These are phyloP conservation scores for Drosophila neutralis DNA, from an alignment of 2,888 invertebrate genomes.

Conservation along the genomic window DNA sequence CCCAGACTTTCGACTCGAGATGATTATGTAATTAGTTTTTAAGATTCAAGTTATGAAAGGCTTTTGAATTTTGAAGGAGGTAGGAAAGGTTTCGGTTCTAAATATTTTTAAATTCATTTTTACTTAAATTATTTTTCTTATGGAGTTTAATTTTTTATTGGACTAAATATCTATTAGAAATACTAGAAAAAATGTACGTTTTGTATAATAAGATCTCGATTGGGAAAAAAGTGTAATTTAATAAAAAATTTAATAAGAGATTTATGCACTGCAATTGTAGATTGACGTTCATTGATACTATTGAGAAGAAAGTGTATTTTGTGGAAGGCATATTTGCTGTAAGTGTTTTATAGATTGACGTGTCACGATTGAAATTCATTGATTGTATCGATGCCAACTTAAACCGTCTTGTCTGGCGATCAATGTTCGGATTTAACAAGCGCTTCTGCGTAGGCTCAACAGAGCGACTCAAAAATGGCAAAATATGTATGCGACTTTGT, in stretches of 20 bases:
- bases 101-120: too few relatives aligned
- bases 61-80: neutral
- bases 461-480: constrained; percentile 21
- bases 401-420: constrained; percentile 14
- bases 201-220: neutral
- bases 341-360: neutral
- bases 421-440: constrained; percentile 24
- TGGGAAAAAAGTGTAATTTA: neutral
- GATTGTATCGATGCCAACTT: constrained; percentile 24
- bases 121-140: neutral
- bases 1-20: neutral
- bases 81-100: rapidly evolving
- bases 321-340: neutral
- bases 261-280: neutral
- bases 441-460: constrained; percentile 15
- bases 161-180: neutral
- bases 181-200: neutral
- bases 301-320: neutral
- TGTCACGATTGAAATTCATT: constrained; percentile 14
- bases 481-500: constrained; percentile 8
- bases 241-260: neutral
- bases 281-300: neutral
- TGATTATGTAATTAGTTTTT: neutral
- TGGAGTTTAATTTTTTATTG: too few relatives aligned
- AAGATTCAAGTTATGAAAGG: neutral